Evolutionary conservation across 2,113 vertebrate genomes (phyloP).

Genomic region (Misgurnus anguillicaudatus): DNA sequence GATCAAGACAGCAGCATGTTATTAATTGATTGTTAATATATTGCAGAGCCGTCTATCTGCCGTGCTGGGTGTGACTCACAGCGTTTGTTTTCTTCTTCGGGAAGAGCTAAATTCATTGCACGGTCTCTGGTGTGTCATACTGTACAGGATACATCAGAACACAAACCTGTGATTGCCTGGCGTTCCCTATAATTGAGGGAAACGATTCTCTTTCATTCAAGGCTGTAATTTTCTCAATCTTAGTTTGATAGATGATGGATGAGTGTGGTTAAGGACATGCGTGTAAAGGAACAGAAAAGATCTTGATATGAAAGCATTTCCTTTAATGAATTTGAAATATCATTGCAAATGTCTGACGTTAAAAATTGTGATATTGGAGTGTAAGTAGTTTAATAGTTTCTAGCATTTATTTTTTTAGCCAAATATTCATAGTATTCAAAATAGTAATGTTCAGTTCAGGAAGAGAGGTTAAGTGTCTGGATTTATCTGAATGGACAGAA

Average conservation of each 20-base stretch:
- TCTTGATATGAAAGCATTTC: not conserved
- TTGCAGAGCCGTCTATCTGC: conserved; percentile 12
- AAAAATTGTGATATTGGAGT: not conserved
- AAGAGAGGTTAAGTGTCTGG: no score
- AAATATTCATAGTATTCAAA: no score
- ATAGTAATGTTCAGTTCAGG: no score
- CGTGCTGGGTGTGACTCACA: conserved; percentile 29
- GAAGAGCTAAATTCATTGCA: conserved; percentile 33
- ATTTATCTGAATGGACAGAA: no score
- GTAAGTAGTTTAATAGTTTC: no score
- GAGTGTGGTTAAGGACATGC: not conserved
- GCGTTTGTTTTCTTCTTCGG: conserved; percentile 27
- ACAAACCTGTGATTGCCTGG: conserved; percentile 32
- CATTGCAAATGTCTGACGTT: not conserved
- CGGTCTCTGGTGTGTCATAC: conserved; percentile 26
- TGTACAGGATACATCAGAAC: conserved; percentile 22
- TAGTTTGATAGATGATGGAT: conserved; percentile 14
- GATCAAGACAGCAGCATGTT: conserved; percentile 24
- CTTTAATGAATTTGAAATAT: not conserved
- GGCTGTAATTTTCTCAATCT: conserved; percentile 24
- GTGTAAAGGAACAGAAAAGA: not conserved
- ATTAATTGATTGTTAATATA: conserved; percentile 26
- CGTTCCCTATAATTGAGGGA: conserved; percentile 25
- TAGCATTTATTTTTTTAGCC: no score
- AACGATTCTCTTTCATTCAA: conserved; percentile 30